Conservation (phyloP, 1,140 invertebrate species). For the Cepaea nemoralis region DNA sequence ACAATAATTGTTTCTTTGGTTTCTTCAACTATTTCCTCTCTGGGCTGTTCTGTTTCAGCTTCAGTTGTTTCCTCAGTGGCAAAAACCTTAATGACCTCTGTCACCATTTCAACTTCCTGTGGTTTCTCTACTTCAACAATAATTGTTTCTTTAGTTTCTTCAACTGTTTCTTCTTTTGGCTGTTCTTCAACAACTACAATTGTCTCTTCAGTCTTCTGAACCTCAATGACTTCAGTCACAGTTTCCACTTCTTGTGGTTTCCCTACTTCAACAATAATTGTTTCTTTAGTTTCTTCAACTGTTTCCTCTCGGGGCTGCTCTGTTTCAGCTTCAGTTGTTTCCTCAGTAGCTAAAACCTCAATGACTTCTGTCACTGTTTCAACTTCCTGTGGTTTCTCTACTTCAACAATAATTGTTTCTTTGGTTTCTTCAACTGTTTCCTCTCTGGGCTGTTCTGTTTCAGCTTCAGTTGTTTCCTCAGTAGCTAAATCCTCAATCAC, state of each 20-base stretch:
- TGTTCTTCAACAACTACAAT: not conserved
- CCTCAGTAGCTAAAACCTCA: constrained; percentile 7
- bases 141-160: not conserved
- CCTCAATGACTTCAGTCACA: constrained; percentile 6
- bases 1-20: constrained; percentile 7
- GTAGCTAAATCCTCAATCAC: constrained; percentile 18
- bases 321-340: not conserved
- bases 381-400: constrained; percentile 10
- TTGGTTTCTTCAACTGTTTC: constrained; percentile 27
- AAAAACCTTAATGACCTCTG: not conserved
- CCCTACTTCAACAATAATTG: constrained; percentile 7
- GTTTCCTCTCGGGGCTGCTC: not conserved
- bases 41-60: not conserved
- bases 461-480: constrained; percentile 16
- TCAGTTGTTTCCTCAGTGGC: not conserved
- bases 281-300: not conserved
- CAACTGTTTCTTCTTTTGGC: constrained; percentile 14
- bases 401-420: not conserved
- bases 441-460: constrained; percentile 31
- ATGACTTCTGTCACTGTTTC: not conserved
- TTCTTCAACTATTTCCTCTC: constrained; percentile 6
- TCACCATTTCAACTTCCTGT: not conserved
- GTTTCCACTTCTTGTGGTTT: constrained; percentile 10
- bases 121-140: not conserved
- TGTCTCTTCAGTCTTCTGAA: not conserved